Percentiles rank a stretch among this genome's conserved stretches.
Conservation (phyloP, 2,113 vertebrate species). For the Litocranius walleri region DNA sequence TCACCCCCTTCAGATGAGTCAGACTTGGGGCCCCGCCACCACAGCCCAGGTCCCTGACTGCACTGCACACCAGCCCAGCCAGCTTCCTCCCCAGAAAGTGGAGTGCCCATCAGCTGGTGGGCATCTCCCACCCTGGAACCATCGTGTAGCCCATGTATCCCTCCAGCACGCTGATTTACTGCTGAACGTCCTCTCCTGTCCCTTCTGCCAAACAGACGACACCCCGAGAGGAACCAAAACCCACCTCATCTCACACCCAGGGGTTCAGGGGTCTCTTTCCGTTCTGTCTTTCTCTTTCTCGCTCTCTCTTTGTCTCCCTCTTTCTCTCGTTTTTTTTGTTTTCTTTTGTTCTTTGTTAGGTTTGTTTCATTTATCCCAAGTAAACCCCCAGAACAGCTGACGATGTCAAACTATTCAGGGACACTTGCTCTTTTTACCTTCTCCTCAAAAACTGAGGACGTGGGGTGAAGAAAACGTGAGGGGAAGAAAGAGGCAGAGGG, state of each 20-base stretch:
- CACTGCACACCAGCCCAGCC: background rate
- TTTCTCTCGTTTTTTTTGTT: slow-evolving; percentile 32
- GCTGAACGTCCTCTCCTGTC: slow-evolving; percentile 60
- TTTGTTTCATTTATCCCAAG: slow-evolving; percentile 73
- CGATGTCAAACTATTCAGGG: slow-evolving; percentile 74
- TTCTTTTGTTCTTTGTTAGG: slow-evolving; percentile 49
- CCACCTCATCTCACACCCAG: slow-evolving; percentile 40
- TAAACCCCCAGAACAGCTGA: slow-evolving; percentile 73
- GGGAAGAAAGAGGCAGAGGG: slow-evolving; percentile 47
- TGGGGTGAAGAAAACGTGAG: slow-evolving; percentile 67
- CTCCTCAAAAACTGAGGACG: slow-evolving; percentile 64
- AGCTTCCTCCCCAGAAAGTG: background rate
- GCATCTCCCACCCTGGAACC: background rate
- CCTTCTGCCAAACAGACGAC: slow-evolving; percentile 21
- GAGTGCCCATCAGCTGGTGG: background rate
- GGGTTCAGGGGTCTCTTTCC: slow-evolving; percentile 34
- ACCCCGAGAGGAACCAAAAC: slow-evolving; percentile 63
- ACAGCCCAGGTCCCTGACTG: background rate
- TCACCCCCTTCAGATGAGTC: background rate
- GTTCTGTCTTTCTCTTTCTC: background rate
- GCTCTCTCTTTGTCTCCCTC: too few species aligned
- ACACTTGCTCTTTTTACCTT: slow-evolving; percentile 62
- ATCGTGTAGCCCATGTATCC: background rate
- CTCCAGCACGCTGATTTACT: slow-evolving; percentile 70
- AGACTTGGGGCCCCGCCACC: accelerated